Percentiles rank a stretch among this genome's conserved stretches.
Conservation (phyloP, 2,113 vertebrate genomes). For the Platysternon megacephalum region DNA sequence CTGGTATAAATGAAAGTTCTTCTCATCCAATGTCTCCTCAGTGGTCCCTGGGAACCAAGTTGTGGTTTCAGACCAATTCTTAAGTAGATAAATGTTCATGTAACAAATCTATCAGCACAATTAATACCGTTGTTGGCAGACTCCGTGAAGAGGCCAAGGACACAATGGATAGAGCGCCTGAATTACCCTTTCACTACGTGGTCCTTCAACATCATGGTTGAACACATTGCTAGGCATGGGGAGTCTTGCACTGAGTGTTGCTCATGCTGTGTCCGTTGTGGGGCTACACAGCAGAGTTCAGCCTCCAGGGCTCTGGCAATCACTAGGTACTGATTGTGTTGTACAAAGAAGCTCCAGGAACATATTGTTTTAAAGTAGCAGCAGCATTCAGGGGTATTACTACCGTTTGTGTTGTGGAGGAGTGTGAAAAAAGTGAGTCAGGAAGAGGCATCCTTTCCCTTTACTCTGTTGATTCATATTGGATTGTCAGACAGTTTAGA, state of each 20-base stretch:
- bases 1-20: neutral
- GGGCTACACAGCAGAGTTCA: neutral
- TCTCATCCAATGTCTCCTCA: neutral
- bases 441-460: neutral
- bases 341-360: neutral
- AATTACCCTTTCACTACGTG: neutral
- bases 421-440: neutral
- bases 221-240: neutral
- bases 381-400: neutral
- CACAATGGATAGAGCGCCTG: neutral
- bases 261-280: neutral
- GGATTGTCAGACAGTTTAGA: neutral
- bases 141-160: neutral
- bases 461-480: neutral
- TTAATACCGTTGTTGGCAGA: neutral
- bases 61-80: accelerated
- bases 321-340: neutral
- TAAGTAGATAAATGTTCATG: accelerated
- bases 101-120: accelerated
- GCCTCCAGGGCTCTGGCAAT: neutral
- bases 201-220: neutral
- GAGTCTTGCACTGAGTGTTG: neutral
- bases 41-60: neutral
- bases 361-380: neutral
- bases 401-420: neutral